A percentile compares a stretch with the other conserved stretches of the same genome.
Evolutionary conservation across 2,113 vertebrate species (phyloP).

Genomic region (Pachycephala philippinensis): DNA sequence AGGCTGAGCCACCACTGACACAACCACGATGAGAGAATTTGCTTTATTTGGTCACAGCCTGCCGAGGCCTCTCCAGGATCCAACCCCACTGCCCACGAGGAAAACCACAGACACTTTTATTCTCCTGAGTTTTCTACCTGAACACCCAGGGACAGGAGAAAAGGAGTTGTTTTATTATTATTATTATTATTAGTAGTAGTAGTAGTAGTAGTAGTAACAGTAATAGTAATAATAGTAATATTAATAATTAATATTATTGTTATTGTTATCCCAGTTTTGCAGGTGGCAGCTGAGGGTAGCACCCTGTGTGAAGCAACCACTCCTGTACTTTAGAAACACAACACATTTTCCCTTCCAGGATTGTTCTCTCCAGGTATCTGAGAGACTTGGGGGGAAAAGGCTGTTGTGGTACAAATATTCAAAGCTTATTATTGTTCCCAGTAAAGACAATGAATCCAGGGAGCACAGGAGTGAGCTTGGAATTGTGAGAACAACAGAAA

Average conservation of each 20-base stretch:
- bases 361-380: background rate
- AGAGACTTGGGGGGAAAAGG: background rate
- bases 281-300: background rate
- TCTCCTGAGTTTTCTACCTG: background rate
- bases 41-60: background rate
- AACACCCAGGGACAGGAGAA: background rate
- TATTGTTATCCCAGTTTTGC: background rate
- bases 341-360: background rate
- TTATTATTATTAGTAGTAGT: background rate
- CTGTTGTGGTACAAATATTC: background rate
- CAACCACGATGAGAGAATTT: fast-evolving
- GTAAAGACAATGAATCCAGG: background rate
- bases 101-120: background rate
- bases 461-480: background rate
- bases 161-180: background rate
- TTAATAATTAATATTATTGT: background rate
- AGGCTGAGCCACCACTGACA: background rate
- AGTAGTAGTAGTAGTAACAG: too few relatives aligned
- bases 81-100: background rate
- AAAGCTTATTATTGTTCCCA: background rate
- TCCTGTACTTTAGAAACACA: background rate
- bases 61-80: background rate
- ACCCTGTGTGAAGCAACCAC: background rate
- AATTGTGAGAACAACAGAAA: background rate
- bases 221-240: too few relatives aligned